Percentiles rank a stretch among this genome's conserved stretches.
These are phyloP conservation scores for Iphiclides podalirius DNA, from an alignment of 2,888 invertebrate species.

Conservation along the genomic window DNA sequence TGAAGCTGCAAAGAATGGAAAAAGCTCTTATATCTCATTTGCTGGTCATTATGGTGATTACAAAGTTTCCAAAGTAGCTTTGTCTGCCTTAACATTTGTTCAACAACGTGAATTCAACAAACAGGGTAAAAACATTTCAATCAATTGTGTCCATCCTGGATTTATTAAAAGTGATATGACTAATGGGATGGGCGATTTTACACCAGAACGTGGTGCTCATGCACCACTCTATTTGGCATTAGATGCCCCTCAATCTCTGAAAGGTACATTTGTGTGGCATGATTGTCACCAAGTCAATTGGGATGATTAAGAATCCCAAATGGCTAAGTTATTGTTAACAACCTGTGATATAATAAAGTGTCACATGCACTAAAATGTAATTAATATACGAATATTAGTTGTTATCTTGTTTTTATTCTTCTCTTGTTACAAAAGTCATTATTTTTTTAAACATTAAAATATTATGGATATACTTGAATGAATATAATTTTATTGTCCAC, in stretches of 20 bases:
- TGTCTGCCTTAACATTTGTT: constrained; percentile 72
- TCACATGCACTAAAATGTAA: constrained; percentile 65
- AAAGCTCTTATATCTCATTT: constrained; percentile 60
- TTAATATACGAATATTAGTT: constrained; percentile 64
- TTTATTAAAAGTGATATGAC: constrained; percentile 76
- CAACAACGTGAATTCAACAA: constrained; percentile 69
- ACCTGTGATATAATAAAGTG: constrained; percentile 71
- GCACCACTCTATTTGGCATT: constrained; percentile 67
- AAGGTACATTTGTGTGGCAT: constrained; percentile 73
- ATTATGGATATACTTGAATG: too few relatives aligned
- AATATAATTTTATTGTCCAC: too few relatives aligned
- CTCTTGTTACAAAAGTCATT: too few relatives aligned
- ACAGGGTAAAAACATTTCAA: constrained; percentile 69
- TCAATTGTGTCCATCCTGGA: constrained; percentile 75
- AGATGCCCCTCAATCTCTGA: constrained; percentile 67
- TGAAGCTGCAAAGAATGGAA: constrained; percentile 72
- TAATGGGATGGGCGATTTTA: constrained; percentile 71
- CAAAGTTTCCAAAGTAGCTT: constrained; percentile 73
- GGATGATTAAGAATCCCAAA: constrained; percentile 63
- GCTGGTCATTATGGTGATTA: constrained; percentile 72
- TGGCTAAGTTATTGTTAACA: constrained; percentile 57
- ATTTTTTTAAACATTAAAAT: too few relatives aligned
- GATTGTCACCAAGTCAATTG: constrained; percentile 74
- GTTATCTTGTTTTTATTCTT: constrained; percentile 44
- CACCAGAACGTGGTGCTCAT: constrained; percentile 64